These are phyloP conservation scores for Cataglyphis rosenhaueri DNA, from an alignment of 2,888 invertebrate species.

Conservation along the genomic window DNA sequence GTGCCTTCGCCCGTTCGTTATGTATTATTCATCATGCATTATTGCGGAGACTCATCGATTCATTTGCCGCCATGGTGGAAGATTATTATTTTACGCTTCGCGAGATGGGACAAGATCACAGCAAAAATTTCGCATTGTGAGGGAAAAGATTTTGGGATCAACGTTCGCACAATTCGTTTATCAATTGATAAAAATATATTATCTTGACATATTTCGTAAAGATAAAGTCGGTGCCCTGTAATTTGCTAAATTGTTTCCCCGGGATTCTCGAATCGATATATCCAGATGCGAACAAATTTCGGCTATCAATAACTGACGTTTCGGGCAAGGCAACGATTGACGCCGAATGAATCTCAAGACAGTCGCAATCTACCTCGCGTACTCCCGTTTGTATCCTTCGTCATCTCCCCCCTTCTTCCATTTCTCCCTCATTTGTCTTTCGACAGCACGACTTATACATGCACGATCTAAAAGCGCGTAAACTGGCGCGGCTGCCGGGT, in stretches of 20 bases:
- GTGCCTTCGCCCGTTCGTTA: constrained; percentile 29
- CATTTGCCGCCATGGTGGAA: constrained; percentile 24
- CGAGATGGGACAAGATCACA: constrained; percentile 21
- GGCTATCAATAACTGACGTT: constrained; percentile 68
- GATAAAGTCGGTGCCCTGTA: not conserved
- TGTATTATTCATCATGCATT: constrained; percentile 50
- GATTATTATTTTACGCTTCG: constrained; percentile 35
- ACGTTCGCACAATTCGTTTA: not conserved
- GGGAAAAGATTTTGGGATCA: not conserved
- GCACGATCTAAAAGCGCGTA: constrained; percentile 74
- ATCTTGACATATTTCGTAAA: constrained; percentile 14
- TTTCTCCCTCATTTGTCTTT: constrained; percentile 64
- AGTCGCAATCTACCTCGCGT: constrained; percentile 59
- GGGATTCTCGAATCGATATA: constrained; percentile 15
- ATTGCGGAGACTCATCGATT: constrained; percentile 40
- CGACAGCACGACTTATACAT: constrained; percentile 54
- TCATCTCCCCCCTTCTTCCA: constrained; percentile 46
- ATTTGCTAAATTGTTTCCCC: not conserved
- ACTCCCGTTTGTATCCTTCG: constrained; percentile 43
- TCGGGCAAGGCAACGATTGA: constrained; percentile 43
- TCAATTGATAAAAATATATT: constrained; percentile 11
- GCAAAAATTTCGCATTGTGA: not conserved
- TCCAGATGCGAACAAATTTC: constrained; percentile 65
- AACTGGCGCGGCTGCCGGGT: constrained; percentile 75
- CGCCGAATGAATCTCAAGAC: constrained; percentile 50